These are phyloP conservation scores for Hirtodrosophila histrioides DNA, from an alignment of 2,888 invertebrate genomes.

Conservation along the genomic window DNA sequence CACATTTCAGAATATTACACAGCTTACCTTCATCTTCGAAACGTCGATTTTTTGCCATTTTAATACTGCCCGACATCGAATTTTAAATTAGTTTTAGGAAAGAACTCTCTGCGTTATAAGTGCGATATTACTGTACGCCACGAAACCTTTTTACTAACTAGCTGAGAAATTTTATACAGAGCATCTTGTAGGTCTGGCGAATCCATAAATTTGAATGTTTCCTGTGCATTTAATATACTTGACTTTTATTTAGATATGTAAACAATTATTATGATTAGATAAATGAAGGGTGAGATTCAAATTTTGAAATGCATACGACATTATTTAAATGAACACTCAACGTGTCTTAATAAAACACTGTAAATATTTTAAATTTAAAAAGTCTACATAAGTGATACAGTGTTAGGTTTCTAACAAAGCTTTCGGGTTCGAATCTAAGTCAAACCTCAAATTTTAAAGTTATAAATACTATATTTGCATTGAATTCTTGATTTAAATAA, in stretches of 20 bases:
- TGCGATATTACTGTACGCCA: conserved; percentile 4
- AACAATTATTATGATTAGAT: conserved; percentile 45
- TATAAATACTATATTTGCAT: no score
- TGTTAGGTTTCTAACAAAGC: no score
- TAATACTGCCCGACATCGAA: conserved; percentile 15
- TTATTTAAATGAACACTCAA: background rate
- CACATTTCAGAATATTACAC: no score
- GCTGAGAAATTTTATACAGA: background rate
- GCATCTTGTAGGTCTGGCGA: conserved; percentile 1
- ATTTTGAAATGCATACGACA: conserved; percentile 1
- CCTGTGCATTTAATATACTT: background rate
- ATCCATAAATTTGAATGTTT: conserved; percentile 26
- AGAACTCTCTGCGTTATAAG: background rate
- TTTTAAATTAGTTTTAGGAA: background rate
- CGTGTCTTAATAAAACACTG: background rate
- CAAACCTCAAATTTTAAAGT: no score
- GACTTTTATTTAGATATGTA: conserved; percentile 11
- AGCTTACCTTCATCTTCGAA: conserved; percentile 41
- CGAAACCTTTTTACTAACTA: conserved; percentile 19
- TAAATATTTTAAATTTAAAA: no score
- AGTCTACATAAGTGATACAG: no score
- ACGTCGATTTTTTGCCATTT: conserved; percentile 41
- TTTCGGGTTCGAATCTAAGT: no score
- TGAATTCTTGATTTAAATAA: no score
- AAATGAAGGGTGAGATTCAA: conserved; percentile 10